Percentiles rank a stretch among this genome's conserved stretches.
These are phyloP conservation scores for Daboia siamensis DNA, from an alignment of 2,113 vertebrate species.

Conservation along the genomic window DNA sequence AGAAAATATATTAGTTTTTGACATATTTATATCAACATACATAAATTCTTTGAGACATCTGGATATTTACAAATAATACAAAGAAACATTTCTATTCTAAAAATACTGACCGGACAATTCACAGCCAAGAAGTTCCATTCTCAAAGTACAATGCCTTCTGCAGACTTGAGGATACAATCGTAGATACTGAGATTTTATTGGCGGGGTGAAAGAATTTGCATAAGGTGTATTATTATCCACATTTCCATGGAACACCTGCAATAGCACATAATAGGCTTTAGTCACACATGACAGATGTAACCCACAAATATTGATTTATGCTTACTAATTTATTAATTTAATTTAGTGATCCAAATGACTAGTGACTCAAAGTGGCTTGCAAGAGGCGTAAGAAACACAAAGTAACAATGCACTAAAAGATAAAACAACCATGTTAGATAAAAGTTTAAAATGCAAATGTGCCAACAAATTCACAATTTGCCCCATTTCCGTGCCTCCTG, in stretches of 20 bases:
- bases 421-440: background rate
- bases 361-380: background rate
- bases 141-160: conserved; percentile 91
- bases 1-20: background rate
- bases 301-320: background rate
- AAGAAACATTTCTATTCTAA: rapidly evolving
- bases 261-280: background rate
- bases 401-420: background rate
- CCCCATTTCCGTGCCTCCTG: background rate
- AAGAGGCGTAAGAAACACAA: background rate
- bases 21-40: background rate
- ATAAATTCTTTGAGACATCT: background rate
- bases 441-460: background rate
- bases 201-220: conserved; percentile 94
- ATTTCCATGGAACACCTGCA: conserved; percentile 92
- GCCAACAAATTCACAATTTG: background rate
- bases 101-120: conserved; percentile 84
- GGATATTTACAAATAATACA: background rate
- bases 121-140: conserved; percentile 97
- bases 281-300: background rate
- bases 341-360: background rate
- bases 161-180: conserved; percentile 96
- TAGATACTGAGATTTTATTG: conserved; percentile 91
- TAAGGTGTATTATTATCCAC: conserved; percentile 95
- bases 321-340: background rate